Conservation (phyloP, 2,888 invertebrate species). For the Pocota personata region DNA sequence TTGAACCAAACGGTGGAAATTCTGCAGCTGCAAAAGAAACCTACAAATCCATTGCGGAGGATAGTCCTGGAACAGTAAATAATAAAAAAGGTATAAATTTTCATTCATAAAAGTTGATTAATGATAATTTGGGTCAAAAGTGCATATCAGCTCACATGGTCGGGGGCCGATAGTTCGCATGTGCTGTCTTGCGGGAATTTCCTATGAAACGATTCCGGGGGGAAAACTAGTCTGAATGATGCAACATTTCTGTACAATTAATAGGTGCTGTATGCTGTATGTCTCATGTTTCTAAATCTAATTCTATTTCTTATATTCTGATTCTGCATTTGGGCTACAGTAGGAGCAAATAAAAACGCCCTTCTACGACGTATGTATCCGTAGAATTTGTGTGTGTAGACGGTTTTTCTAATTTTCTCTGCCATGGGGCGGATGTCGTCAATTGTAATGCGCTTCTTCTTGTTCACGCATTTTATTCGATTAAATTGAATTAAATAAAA, state of each 20-base stretch:
- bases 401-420: not conserved
- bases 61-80: slow-evolving; percentile 82
- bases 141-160: slow-evolving; percentile 5
- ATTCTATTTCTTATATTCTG: not conserved
- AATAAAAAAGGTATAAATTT: slow-evolving; percentile 55
- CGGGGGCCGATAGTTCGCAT: slow-evolving; percentile 1
- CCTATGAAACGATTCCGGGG: not conserved
- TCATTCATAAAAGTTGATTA: slow-evolving; percentile 12
- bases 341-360: not conserved
- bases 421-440: slow-evolving; percentile 37
- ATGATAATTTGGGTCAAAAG: not conserved
- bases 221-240: slow-evolving; percentile 31
- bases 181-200: not conserved
- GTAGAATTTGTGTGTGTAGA: not conserved
- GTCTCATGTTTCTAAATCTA: not conserved
- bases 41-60: slow-evolving; percentile 85
- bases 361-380: not conserved
- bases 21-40: slow-evolving; percentile 76
- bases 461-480: slow-evolving; percentile 8
- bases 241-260: slow-evolving; percentile 35
- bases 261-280: not conserved
- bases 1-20: slow-evolving; percentile 37
- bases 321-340: not conserved
- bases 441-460: slow-evolving; percentile 2
- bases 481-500: slow-evolving; percentile 22